Conservation (phyloP, 1,140 invertebrate genomes). For the Conus ventricosus region DNA sequence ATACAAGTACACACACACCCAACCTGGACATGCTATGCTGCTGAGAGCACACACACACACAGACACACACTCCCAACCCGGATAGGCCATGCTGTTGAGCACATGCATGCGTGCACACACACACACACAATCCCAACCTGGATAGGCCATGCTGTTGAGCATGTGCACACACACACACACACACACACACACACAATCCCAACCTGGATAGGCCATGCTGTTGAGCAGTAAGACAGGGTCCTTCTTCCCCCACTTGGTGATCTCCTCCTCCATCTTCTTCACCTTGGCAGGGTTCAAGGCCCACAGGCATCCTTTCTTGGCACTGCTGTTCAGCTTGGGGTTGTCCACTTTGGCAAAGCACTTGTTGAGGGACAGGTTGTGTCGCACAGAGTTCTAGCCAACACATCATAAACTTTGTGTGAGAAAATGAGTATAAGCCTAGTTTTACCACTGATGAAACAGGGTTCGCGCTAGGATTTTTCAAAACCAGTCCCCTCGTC, state of each 20-base stretch:
- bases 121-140: slow-evolving; percentile 76
- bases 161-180: neutral
- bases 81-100: slow-evolving; percentile 92
- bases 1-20: no score
- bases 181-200: slow-evolving; percentile 29
- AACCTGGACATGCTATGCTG: no score
- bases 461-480: no score
- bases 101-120: slow-evolving; percentile 46
- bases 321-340: slow-evolving; percentile 80
- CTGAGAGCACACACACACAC: neutral
- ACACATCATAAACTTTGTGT: slow-evolving; percentile 1
- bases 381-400: slow-evolving; percentile 89
- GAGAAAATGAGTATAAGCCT: neutral
- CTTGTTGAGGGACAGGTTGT: slow-evolving; percentile 96
- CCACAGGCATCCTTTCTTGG: slow-evolving; percentile 89
- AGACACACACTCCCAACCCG: slow-evolving; percentile 76
- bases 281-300: slow-evolving; percentile 96
- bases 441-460: neutral
- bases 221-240: slow-evolving; percentile 84
- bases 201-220: slow-evolving; percentile 93
- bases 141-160: slow-evolving; percentile 91
- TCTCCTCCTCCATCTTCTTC: slow-evolving; percentile 97
- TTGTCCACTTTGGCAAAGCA: slow-evolving; percentile 97
- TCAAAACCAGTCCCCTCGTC: no score
- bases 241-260: slow-evolving; percentile 96